Evolutionary conservation across 2,113 vertebrate genomes (phyloP).

Genomic region (Channa maculata): DNA sequence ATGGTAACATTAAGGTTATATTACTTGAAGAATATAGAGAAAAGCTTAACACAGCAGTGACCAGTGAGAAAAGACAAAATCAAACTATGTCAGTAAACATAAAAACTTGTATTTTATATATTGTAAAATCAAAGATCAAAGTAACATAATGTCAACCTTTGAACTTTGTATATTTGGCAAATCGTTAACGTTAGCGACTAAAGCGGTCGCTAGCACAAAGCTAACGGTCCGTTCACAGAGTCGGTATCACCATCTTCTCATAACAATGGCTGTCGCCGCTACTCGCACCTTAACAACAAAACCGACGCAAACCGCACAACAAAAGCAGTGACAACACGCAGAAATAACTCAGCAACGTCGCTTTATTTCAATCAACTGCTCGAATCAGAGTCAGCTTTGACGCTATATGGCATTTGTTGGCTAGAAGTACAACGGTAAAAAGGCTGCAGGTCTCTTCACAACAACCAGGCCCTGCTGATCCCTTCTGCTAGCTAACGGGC

Average conservation of each 20-base stretch:
- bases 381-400: neutral
- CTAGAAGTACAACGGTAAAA: conserved; percentile 59
- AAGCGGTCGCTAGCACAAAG: conserved; percentile 51
- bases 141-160: neutral
- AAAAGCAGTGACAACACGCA: conserved; percentile 63
- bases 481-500: conserved; percentile 63
- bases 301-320: conserved; percentile 41
- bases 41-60: neutral
- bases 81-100: neutral
- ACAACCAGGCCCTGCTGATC: conserved; percentile 77
- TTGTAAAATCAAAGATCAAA: neutral
- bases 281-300: conserved; percentile 66
- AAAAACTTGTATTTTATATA: neutral
- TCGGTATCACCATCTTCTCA: conserved; percentile 72
- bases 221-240: conserved; percentile 63
- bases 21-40: neutral
- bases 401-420: conserved; percentile 11
- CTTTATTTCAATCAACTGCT: neutral
- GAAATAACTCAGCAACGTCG: neutral
- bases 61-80: neutral
- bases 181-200: conserved; percentile 21
- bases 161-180: neutral
- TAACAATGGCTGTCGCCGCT: conserved; percentile 81
- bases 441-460: conserved; percentile 77
- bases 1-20: neutral